Conservation (phyloP, 2,888 invertebrate genomes). For the Cryptocephalus moraei region DNA sequence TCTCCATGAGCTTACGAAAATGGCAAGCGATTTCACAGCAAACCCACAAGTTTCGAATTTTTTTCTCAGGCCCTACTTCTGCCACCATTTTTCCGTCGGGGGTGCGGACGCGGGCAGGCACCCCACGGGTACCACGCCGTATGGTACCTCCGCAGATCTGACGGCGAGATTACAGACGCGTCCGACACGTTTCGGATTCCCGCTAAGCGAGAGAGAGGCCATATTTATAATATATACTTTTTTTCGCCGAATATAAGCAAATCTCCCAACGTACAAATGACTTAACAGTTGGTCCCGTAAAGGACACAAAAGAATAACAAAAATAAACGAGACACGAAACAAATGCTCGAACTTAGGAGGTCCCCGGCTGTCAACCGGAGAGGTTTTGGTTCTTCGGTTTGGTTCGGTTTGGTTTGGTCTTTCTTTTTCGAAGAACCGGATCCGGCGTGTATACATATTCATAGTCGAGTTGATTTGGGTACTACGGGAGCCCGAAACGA, state of each 20-base stretch:
- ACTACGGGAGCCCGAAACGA: background rate
- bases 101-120: slow-evolving; percentile 13
- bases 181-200: slow-evolving; percentile 21
- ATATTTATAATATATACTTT: slow-evolving; percentile 13
- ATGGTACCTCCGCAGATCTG: background rate
- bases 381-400: slow-evolving; percentile 4
- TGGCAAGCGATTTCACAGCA: too few relatives aligned
- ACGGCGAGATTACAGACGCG: slow-evolving; percentile 2
- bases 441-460: background rate
- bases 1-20: too few relatives aligned
- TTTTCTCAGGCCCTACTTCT: too few relatives aligned
- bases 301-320: slow-evolving; percentile 4
- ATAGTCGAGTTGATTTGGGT: background rate
- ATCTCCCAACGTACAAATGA: slow-evolving; percentile 17
- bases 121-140: background rate
- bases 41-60: too few relatives aligned
- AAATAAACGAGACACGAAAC: slow-evolving; percentile 14
- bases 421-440: background rate
- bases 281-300: slow-evolving; percentile 7
- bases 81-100: slow-evolving; percentile 7
- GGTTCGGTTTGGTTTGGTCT: background rate
- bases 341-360: slow-evolving; percentile 20
- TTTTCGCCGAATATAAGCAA: slow-evolving; percentile 14
- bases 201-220: slow-evolving; percentile 10
- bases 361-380: slow-evolving; percentile 22